Evolutionary conservation across 2,888 invertebrate species (phyloP).

Genomic region (Meandrusa payeni): DNA sequence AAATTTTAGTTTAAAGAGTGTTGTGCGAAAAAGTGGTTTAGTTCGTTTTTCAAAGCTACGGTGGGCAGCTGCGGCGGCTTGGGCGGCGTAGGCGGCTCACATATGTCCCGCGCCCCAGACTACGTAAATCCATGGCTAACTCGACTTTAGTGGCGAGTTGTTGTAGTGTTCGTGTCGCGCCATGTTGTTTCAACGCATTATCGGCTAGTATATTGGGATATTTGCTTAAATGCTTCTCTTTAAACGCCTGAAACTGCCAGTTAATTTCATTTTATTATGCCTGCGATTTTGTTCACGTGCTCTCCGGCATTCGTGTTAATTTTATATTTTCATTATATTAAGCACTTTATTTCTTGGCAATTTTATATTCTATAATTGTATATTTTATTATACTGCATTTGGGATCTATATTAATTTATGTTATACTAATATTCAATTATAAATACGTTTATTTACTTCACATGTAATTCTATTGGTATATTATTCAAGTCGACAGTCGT

Average conservation of each 20-base stretch:
- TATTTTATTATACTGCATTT: too few species aligned
- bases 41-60: constrained; percentile 45
- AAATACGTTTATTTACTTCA: too few species aligned
- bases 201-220: constrained; percentile 35
- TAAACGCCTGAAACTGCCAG: constrained; percentile 5
- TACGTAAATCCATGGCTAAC: constrained; percentile 74
- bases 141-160: constrained; percentile 53
- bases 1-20: constrained; percentile 57
- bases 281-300: too few species aligned
- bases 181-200: constrained; percentile 53
- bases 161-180: constrained; percentile 25
- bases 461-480: too few species aligned
- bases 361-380: too few species aligned
- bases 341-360: too few species aligned
- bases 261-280: not conserved
- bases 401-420: too few species aligned
- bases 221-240: constrained; percentile 15
- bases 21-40: constrained; percentile 70
- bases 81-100: constrained; percentile 8
- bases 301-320: too few species aligned
- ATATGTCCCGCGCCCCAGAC: constrained; percentile 54
- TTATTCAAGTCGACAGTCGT: too few species aligned
- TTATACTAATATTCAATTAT: too few species aligned
- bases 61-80: constrained; percentile 18
- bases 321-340: too few species aligned